Conservation (phyloP, 2,888 invertebrate species). For the Idaea dimidiata region DNA sequence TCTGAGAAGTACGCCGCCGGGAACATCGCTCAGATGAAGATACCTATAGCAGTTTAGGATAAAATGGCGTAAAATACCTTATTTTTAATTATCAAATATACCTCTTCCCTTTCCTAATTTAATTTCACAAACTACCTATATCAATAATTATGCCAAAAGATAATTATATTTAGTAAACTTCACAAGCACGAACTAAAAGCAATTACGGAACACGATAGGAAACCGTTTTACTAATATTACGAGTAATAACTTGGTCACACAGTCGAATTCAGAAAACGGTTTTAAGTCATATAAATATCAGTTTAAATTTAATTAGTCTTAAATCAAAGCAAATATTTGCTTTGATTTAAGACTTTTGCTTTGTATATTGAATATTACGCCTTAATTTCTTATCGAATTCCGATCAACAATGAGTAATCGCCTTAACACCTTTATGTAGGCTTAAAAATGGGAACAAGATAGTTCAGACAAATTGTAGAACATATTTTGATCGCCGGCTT, state of each 20-base stretch:
- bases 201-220: background rate
- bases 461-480: constrained; percentile 16
- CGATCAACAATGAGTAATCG: constrained; percentile 6
- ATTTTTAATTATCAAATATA: no score
- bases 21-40: no score
- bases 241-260: background rate
- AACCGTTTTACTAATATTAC: background rate
- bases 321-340: background rate
- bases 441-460: constrained; percentile 15
- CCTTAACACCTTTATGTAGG: constrained; percentile 16
- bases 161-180: background rate
- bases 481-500: constrained; percentile 13
- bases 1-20: no score
- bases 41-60: no score
- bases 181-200: background rate
- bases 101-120: no score
- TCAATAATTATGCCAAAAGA: background rate
- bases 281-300: background rate
- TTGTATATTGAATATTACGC: background rate
- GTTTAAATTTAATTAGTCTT: background rate
- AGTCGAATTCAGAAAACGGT: background rate
- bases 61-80: no score
- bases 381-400: constrained; percentile 10
- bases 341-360: no score
- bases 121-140: background rate